A percentile compares a stretch with the other conserved stretches of the same genome.
Evolutionary conservation across 2,797 vertebrate species (phyloP).

Genomic region (Buphagus erythrorhynchus): DNA sequence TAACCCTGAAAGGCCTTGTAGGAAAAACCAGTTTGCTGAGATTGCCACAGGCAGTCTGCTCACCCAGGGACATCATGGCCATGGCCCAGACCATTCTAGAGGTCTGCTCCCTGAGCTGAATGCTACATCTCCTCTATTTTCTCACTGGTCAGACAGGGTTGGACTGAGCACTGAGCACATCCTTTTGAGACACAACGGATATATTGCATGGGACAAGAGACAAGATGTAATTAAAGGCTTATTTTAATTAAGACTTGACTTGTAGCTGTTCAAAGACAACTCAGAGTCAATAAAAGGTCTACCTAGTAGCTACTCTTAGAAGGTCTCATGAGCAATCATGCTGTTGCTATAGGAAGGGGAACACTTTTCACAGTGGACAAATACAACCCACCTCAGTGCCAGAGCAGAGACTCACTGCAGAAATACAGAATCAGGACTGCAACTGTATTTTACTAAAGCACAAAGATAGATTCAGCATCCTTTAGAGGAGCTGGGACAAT

Average conservation of each 20-base stretch:
- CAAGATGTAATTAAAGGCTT: constrained; percentile 5
- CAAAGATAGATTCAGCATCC: background rate
- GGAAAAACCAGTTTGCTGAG: background rate
- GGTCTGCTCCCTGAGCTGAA: background rate
- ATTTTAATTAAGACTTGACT: background rate
- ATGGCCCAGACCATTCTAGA: background rate
- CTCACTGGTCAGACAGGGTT: background rate
- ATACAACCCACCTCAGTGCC: background rate
- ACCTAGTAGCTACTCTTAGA: background rate
- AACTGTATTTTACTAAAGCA: background rate
- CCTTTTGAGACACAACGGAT: background rate
- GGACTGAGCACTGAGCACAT: background rate
- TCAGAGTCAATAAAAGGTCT: background rate
- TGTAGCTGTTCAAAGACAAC: background rate
- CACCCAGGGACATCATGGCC: background rate
- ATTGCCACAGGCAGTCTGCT: background rate
- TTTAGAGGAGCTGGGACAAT: background rate
- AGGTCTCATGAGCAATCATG: background rate
- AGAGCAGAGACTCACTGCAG: background rate
- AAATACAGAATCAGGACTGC: background rate
- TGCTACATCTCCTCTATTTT: background rate
- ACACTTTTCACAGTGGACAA: background rate
- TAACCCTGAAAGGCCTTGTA: background rate
- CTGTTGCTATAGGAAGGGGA: background rate
- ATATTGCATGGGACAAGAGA: background rate